These are phyloP conservation scores for Papilio gigon DNA, from an alignment of 2,888 invertebrate species.

Conservation along the genomic window DNA sequence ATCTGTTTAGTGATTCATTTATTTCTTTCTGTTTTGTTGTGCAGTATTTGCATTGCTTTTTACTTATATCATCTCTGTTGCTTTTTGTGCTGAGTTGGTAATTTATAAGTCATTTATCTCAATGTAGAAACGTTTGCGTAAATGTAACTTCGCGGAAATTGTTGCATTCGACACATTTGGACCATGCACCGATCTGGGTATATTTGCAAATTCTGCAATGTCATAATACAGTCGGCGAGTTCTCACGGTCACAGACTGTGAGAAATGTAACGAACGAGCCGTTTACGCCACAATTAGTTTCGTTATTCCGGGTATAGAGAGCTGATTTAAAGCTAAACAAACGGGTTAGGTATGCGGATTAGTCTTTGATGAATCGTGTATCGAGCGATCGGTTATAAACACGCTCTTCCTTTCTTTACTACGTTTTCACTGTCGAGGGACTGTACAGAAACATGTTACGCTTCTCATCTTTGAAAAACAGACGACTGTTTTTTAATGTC, in stretches of 20 bases:
- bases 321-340: conserved; percentile 10
- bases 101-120: conserved; percentile 22
- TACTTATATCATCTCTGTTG: neutral
- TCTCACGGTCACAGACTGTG: conserved; percentile 41
- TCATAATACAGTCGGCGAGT: conserved; percentile 29
- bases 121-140: conserved; percentile 23
- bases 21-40: neutral
- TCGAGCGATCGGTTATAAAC: neutral
- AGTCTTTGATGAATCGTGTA: neutral
- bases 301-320: conserved; percentile 39
- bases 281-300: conserved; percentile 38
- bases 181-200: neutral
- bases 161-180: conserved; percentile 5
- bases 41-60: conserved; percentile 5
- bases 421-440: neutral
- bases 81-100: conserved; percentile 29
- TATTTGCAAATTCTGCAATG: conserved; percentile 23
- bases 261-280: conserved; percentile 37
- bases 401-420: neutral
- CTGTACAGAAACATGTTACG: neutral
- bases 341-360: conserved; percentile 2
- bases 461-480: neutral
- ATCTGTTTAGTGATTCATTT: neutral
- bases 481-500: neutral
- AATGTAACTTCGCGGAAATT: conserved; percentile 14